phyloP scores from a whole-genome alignment of 2,797 vertebrate genomes.

The Mormyrus hasselquistii region DNA sequence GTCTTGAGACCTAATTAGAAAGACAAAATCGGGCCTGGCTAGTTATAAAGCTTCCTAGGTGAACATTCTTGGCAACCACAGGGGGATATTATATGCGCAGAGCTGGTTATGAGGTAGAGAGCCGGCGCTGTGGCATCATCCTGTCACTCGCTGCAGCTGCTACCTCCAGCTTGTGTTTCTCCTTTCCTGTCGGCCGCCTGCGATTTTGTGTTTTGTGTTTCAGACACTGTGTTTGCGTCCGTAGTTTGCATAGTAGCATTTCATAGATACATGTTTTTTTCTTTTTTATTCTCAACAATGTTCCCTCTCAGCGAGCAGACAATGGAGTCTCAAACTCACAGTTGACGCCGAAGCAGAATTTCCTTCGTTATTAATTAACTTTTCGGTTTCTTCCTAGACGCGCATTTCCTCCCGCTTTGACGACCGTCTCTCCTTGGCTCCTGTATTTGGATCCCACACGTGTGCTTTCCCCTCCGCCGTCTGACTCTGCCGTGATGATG shows the following conservation, averaged over 20 bases:
- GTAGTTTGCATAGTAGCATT: constrained; percentile 29
- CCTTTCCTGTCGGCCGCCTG: not conserved
- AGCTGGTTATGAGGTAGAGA: constrained; percentile 36
- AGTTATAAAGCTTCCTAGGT: constrained; percentile 63
- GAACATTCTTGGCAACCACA: constrained; percentile 55
- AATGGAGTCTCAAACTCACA: constrained; percentile 40
- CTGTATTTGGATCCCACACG: constrained; percentile 4
- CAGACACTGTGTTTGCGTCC: constrained; percentile 33
- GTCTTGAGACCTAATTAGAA: constrained; percentile 49
- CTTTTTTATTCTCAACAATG: constrained; percentile 26
- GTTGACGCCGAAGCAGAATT: constrained; percentile 9
- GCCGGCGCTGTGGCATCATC: constrained; percentile 15
- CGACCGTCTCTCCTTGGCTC: constrained; percentile 19
- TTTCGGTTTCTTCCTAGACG: not conserved
- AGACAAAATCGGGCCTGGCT: constrained; percentile 49
- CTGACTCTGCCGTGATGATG: not conserved
- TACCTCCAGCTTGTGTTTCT: constrained; percentile 34
- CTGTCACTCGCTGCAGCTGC: constrained; percentile 35
- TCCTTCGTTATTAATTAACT: not conserved
- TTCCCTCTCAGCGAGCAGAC: constrained; percentile 33
- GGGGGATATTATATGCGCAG: constrained; percentile 49
- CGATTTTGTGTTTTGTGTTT: constrained; percentile 28
- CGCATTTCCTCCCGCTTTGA: constrained; percentile 38
- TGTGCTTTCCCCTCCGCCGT: not conserved
- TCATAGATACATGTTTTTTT: constrained; percentile 38